A percentile compares a stretch with the other conserved stretches of the same genome.
Conservation (phyloP, 35 echinoderm and acorn worm species). For the Chiridota heheva region DNA sequence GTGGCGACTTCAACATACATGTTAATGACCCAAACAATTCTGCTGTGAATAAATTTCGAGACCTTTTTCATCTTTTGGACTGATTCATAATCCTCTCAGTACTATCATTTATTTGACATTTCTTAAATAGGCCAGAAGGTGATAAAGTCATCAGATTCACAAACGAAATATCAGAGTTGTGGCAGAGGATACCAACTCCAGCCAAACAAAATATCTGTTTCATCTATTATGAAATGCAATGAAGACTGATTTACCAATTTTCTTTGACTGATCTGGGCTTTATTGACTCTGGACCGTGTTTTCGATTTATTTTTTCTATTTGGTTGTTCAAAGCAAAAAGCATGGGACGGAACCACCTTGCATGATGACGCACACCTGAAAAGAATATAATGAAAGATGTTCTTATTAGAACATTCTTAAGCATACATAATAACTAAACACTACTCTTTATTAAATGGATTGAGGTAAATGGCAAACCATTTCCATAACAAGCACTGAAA, state of each 20-base stretch:
- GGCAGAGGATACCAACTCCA: neutral
- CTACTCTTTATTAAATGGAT: no score
- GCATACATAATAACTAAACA: no score
- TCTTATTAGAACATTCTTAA: no score
- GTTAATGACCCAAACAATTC: no score
- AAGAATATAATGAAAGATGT: no score
- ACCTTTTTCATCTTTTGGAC: no score
- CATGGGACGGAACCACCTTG: constrained; percentile 81
- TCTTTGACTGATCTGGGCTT: constrained; percentile 89
- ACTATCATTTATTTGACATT: constrained; percentile 1
- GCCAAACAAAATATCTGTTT: neutral
- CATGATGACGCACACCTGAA: constrained; percentile 77
- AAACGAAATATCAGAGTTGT: neutral
- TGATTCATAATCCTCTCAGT: neutral
- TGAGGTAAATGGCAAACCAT: no score
- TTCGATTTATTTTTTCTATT: constrained; percentile 52
- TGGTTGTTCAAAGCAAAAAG: constrained; percentile 64
- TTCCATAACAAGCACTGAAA: no score
- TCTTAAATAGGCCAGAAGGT: neutral
- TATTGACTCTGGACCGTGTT: constrained; percentile 68
- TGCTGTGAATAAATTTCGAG: no score
- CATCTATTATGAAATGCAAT: no score
- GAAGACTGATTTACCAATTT: constrained; percentile 94
- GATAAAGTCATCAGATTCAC: neutral
- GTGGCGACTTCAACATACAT: no score